phyloP scores from a whole-genome alignment of 2,113 vertebrate genomes.

The Mirounga angustirostris region DNA sequence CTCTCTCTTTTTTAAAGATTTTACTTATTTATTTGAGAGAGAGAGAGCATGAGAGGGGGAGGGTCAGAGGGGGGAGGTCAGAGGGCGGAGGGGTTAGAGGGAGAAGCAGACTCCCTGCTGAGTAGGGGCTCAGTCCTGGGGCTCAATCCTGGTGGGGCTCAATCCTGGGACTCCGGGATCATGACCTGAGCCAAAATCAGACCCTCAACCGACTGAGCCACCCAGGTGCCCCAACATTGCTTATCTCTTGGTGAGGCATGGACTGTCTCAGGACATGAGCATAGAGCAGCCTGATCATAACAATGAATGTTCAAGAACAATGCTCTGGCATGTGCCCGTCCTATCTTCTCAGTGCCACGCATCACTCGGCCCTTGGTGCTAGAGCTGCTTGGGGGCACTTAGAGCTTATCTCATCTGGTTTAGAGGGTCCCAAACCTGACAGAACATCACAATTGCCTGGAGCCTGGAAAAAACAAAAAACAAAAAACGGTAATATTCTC shows the following conservation, averaged over 20 bases:
- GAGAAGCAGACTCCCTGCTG: not conserved
- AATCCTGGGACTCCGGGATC: not conserved
- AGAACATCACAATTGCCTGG: not conserved
- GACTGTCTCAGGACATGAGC: not conserved
- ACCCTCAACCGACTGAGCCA: not conserved
- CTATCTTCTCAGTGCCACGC: not conserved
- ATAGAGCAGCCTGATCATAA: not conserved
- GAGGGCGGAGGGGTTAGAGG: not conserved
- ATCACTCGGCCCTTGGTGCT: not conserved
- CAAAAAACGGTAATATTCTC: not conserved
- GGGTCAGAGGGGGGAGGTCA: too few relatives aligned
- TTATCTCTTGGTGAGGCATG: not conserved
- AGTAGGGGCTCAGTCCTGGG: not conserved
- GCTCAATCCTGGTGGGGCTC: too few relatives aligned
- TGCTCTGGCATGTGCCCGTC: too few relatives aligned
- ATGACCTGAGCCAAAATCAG: not conserved
- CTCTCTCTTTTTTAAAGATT: not conserved
- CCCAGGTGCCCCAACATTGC: not conserved
- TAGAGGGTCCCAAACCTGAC: not conserved
- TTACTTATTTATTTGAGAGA: not conserved
- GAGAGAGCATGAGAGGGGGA: too few relatives aligned
- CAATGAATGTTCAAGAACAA: not conserved
- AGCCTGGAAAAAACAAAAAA: not conserved
- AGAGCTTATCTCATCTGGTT: not conserved
- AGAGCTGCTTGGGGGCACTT: not conserved